A percentile compares a stretch with the other conserved stretches of the same genome.
These are phyloP conservation scores for Hippolais icterina DNA, from an alignment of 2,113 vertebrate species.

Conservation along the genomic window DNA sequence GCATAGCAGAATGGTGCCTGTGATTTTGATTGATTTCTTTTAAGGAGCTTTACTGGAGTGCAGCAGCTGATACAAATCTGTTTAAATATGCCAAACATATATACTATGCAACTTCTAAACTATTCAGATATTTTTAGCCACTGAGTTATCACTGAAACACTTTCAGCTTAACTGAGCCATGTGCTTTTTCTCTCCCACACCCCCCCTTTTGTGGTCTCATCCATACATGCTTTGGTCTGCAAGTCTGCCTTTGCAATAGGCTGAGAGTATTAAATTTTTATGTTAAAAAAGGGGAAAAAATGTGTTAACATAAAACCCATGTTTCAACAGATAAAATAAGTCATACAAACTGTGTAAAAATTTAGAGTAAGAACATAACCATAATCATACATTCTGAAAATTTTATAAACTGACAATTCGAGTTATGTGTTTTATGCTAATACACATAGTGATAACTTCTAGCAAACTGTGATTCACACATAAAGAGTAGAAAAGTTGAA, in stretches of 20 bases:
- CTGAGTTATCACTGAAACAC: conserved; percentile 60
- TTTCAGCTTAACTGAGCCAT: conserved; percentile 44
- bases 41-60: conserved; percentile 78
- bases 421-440: conserved; percentile 77
- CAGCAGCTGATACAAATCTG: conserved; percentile 74
- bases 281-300: conserved; percentile 50
- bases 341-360: conserved; percentile 68
- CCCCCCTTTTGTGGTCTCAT: not conserved
- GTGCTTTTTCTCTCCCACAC: not conserved
- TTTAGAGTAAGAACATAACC: conserved; percentile 68
- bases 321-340: conserved; percentile 69
- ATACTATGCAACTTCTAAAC: conserved; percentile 73
- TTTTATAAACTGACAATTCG: conserved; percentile 78
- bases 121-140: conserved; percentile 74
- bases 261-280: conserved; percentile 58
- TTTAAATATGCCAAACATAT: conserved; percentile 75
- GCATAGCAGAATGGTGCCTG: conserved; percentile 87
- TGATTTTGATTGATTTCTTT: conserved; percentile 84
- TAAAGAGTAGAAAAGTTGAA: conserved; percentile 65
- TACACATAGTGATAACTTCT: conserved; percentile 66
- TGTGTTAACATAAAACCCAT: conserved; percentile 36
- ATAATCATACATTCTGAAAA: conserved; percentile 75
- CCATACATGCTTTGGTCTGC: conserved; percentile 42
- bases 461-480: conserved; percentile 74
- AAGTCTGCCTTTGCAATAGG: conserved; percentile 38